Evolutionary conservation across 2,888 invertebrate species (phyloP).

Genomic region (Amphipyra tragopoginis): DNA sequence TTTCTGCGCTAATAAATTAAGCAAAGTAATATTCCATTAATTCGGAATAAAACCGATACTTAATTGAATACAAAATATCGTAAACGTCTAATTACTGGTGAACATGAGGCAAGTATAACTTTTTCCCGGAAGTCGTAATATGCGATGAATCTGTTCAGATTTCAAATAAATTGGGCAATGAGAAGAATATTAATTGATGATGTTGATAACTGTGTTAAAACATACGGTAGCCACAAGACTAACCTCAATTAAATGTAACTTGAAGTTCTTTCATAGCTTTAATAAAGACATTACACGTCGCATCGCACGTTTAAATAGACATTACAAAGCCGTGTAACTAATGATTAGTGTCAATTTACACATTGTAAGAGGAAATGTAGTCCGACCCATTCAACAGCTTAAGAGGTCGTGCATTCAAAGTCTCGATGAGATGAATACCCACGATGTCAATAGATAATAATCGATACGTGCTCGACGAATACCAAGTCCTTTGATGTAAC

Average conservation of each 20-base stretch:
- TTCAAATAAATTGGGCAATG: too few relatives aligned
- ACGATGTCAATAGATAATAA: slow-evolving; percentile 68
- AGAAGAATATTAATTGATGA: too few relatives aligned
- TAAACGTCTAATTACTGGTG: too few relatives aligned
- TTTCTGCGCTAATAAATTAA: too few relatives aligned
- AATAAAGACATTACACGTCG: slow-evolving; percentile 49
- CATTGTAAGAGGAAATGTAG: slow-evolving; percentile 64
- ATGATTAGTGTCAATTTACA: slow-evolving; percentile 76
- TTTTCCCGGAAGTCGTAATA: too few relatives aligned
- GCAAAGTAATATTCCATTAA: too few relatives aligned
- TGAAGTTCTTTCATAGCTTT: slow-evolving; percentile 40
- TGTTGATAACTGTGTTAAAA: not conserved
- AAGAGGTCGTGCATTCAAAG: slow-evolving; percentile 54
- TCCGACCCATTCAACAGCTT: slow-evolving; percentile 59
- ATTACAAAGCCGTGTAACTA: slow-evolving; percentile 67
- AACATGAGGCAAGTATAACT: too few relatives aligned
- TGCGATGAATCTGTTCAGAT: too few relatives aligned
- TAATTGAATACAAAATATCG: too few relatives aligned
- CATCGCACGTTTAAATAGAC: slow-evolving; percentile 53
- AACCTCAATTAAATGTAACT: slow-evolving; percentile 11
- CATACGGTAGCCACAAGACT: slow-evolving; percentile 1
- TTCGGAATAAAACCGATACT: too few relatives aligned
- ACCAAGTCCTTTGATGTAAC: slow-evolving; percentile 70
- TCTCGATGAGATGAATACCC: slow-evolving; percentile 64
- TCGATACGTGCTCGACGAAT: slow-evolving; percentile 63